Evolutionary conservation across 2,797 vertebrate species (phyloP), one percentile per base, ranked within the genome.

Genomic region (Pseudopleuronectes americanus): DNA sequence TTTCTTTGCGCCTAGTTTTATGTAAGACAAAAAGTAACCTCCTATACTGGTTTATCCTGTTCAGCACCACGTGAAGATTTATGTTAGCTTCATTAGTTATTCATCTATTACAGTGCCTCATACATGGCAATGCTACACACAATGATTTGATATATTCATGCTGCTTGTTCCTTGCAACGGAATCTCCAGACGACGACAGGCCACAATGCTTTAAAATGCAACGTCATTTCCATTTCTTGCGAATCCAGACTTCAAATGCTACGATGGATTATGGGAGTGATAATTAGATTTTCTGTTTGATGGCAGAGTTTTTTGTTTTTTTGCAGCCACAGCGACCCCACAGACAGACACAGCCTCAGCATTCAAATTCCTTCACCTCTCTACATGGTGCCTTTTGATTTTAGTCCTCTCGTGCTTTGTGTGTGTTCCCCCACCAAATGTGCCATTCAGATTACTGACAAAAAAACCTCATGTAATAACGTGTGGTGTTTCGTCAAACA

Each of bases 401-500:
- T 82, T 22, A 26, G 13, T 82, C 52, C 45, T 71, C 58, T 77
- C 64, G 59, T 75, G 77, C 76, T 31, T 84, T 70, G 82, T 86
- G 85, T 90, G 85, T 86, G 90, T 87, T 86, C 67, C 65, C 36
- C 26, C 77, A 74, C 71, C 68, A 83, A 87, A 87, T 83, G 86
- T 80, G 79, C 83, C 77, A 45, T 81, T 92, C 79, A 81, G 82
- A 84, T 84, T 82, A 87, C 61, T 80, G 79, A 79, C 60, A 77
- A 89, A 24, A 24, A 72, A 89, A 88, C 84, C 90, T 86, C 88
- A 81, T 83, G 76, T 68, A 90, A 87, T 84, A 91, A 80, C 72
- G 85, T 82, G 80, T 84, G 83, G 84, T 68, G 81, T 89, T 90
- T 86, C 86, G 79, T 78, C 91, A 89, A 90, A 91, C 89, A 90